Evolutionary conservation across 1,140 invertebrate species (phyloP).

Genomic region (Bombus ignitus): DNA sequence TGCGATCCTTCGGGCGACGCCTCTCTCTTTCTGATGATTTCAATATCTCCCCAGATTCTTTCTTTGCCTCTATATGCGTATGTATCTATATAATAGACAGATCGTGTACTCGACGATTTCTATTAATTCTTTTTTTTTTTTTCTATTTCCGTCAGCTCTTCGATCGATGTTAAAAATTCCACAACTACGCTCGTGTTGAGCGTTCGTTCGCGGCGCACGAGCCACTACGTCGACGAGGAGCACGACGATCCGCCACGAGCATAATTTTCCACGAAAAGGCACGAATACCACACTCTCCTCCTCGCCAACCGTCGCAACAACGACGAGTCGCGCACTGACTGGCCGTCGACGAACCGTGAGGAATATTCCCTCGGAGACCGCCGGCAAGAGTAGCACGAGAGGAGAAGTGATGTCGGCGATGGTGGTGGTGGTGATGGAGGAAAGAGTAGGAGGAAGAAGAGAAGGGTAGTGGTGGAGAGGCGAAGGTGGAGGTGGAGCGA

Average conservation of each 20-base stretch:
- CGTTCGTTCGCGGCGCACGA: constrained; percentile 40
- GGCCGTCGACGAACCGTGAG: constrained; percentile 58
- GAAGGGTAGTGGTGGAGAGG: constrained; percentile 14
- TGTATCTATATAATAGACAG: background rate
- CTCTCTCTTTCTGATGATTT: constrained; percentile 1
- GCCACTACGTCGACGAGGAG: constrained; percentile 51
- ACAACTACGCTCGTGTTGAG: constrained; percentile 32
- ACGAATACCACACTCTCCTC: constrained; percentile 51
- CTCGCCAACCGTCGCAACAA: constrained; percentile 67
- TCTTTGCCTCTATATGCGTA: background rate
- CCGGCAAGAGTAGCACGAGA: constrained; percentile 35
- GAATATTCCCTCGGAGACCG: constrained; percentile 60
- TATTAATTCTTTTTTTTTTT: background rate
- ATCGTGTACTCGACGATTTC: background rate
- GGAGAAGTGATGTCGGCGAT: constrained; percentile 13
- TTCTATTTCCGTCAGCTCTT: constrained; percentile 6
- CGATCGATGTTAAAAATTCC: background rate
- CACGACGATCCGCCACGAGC: constrained; percentile 50
- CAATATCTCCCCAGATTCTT: background rate
- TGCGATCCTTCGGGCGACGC: constrained; percentile 34
- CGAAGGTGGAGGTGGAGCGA: constrained; percentile 22
- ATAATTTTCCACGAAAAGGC: constrained; percentile 44
- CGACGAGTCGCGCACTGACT: constrained; percentile 72
- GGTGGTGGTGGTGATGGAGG: background rate
- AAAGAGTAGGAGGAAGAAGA: constrained; percentile 25